These are phyloP conservation scores for Macroteleia sp. DNA, from an alignment of 2,888 invertebrate species.

Conservation along the genomic window DNA sequence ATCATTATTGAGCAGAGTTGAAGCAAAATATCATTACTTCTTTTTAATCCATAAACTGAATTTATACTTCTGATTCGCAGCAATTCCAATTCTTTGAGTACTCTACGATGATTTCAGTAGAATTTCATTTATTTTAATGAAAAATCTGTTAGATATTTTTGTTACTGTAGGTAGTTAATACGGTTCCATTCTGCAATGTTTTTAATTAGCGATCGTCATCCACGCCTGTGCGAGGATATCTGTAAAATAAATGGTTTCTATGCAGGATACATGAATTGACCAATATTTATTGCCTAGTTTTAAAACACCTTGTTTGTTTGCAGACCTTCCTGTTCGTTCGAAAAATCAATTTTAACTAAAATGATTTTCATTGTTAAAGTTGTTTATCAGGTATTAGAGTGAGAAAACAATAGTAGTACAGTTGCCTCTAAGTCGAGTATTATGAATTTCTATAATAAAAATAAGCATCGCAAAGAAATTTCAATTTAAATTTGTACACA, in stretches of 20 bases:
- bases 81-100: conserved; percentile 15
- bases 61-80: conserved; percentile 43
- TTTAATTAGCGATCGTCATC: conserved; percentile 69
- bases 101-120: conserved; percentile 33
- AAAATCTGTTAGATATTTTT: conserved; percentile 28
- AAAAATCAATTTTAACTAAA: conserved; percentile 19
- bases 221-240: conserved; percentile 69
- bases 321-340: conserved; percentile 26
- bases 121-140: conserved; percentile 38
- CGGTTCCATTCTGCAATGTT: conserved; percentile 51
- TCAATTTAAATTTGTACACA: conserved; percentile 22
- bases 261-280: conserved; percentile 33
- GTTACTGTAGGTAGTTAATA: conserved; percentile 18
- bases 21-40: too few relatives aligned
- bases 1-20: too few relatives aligned
- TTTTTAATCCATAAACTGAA: conserved; percentile 52
- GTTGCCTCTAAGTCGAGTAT: conserved; percentile 1
- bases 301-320: conserved; percentile 32
- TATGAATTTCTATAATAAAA: conserved; percentile 5
- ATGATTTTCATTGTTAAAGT: conserved; percentile 14
- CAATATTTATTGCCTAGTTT: conserved; percentile 28
- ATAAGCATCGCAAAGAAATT: conserved; percentile 20
- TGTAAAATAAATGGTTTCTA: conserved; percentile 72
- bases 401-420: conserved; percentile 1
- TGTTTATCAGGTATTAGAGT: conserved; percentile 20